Percentiles rank a stretch among this genome's conserved stretches.
These are phyloP conservation scores for Azemiops feae DNA, from an alignment of 2,113 vertebrate genomes.

Conservation along the genomic window DNA sequence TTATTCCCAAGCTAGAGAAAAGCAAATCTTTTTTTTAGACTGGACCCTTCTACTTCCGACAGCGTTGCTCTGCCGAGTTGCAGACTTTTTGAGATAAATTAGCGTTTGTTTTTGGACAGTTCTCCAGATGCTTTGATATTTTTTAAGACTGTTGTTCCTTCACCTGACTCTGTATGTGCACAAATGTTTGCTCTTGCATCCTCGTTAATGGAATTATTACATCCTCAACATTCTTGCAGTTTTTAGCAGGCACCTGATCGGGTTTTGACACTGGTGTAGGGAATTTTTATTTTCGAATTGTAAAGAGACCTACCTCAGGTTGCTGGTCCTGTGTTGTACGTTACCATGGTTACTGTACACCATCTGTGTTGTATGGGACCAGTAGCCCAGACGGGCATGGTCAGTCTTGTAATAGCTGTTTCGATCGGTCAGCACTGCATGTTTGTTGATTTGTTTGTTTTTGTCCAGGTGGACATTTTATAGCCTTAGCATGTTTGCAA, in stretches of 20 bases:
- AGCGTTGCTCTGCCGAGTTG: constrained; percentile 51
- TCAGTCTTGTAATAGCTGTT: constrained; percentile 60
- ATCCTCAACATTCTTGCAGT: constrained; percentile 40
- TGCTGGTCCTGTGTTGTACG: constrained; percentile 66
- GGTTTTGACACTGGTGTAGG: constrained; percentile 74
- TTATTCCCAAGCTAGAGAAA: constrained; percentile 42
- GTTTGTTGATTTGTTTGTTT: constrained; percentile 38
- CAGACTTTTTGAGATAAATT: constrained; percentile 53
- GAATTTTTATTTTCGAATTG: constrained; percentile 70
- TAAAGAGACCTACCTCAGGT: constrained; percentile 82
- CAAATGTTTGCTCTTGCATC: constrained; percentile 1
- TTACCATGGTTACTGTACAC: constrained; percentile 61
- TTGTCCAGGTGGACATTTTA: constrained; percentile 78
- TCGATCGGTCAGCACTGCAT: constrained; percentile 72
- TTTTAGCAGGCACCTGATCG: constrained; percentile 66
- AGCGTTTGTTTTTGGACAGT: constrained; percentile 10
- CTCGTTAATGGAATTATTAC: background rate
- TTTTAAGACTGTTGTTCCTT: constrained; percentile 46
- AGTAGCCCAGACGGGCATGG: constrained; percentile 61
- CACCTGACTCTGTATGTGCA: constrained; percentile 39
- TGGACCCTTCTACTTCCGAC: constrained; percentile 29
- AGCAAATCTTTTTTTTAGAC: constrained; percentile 23
- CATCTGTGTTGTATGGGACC: constrained; percentile 55
- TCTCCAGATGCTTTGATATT: constrained; percentile 45
- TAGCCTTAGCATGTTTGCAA: constrained; percentile 89